A percentile compares a stretch with the other conserved stretches of the same genome.
phyloP scores from a whole-genome alignment of 2,888 invertebrate genomes.

The Lepas anatifera region DNA sequence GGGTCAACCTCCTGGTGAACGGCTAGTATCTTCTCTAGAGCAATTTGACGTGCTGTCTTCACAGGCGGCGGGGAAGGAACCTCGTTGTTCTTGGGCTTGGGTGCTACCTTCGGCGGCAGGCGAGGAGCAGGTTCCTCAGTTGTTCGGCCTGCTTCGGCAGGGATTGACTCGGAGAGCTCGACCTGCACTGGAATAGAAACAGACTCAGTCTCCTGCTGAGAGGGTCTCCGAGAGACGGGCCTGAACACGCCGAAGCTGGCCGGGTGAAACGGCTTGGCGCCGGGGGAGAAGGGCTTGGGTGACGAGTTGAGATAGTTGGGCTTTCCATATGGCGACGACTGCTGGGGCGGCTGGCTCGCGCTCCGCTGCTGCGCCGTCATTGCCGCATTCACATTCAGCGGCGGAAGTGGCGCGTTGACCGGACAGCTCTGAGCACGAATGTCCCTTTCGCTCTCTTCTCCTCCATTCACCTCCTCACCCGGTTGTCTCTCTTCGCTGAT shows the following conservation, averaged over 20 bases:
- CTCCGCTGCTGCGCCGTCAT: not conserved
- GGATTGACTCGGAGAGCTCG: not conserved
- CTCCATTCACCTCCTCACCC: not conserved
- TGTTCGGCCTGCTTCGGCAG: too few relatives aligned
- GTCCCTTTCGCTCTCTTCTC: not conserved
- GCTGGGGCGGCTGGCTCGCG: not conserved
- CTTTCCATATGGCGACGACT: not conserved
- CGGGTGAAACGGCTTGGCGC: not conserved
- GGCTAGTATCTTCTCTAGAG: constrained; percentile 56
- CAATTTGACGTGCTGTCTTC: constrained; percentile 44
- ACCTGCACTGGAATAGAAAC: not conserved
- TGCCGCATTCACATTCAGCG: not conserved
- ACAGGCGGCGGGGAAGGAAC: constrained; percentile 35
- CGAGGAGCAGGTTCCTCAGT: too few relatives aligned
- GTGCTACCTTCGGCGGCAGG: not conserved
- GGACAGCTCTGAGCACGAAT: not conserved
- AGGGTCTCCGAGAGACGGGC: not conserved
- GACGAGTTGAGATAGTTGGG: not conserved
- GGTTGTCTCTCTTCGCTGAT: not conserved
- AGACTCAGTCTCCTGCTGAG: too few relatives aligned
- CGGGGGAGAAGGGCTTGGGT: not conserved
- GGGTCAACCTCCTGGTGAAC: constrained; percentile 70
- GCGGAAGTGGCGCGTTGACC: not conserved
- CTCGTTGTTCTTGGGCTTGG: constrained; percentile 11
- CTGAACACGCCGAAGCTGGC: not conserved